These are phyloP conservation scores for Scatophagus argus DNA, from an alignment of 2,113 vertebrate genomes.

Conservation along the genomic window DNA sequence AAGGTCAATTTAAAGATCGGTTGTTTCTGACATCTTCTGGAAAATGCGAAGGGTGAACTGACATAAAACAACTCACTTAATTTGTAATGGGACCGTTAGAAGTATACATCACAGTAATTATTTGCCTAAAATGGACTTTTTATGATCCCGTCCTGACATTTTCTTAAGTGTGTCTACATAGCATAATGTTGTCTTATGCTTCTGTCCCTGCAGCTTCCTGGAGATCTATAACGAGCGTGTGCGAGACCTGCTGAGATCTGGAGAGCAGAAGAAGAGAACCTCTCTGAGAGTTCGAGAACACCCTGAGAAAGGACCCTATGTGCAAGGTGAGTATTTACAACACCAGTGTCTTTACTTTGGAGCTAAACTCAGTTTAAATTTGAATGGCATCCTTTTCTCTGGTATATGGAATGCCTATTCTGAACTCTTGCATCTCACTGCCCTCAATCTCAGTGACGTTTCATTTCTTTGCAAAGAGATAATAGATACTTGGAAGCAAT, in stretches of 20 bases:
- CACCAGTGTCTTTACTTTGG: background rate
- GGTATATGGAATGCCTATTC: background rate
- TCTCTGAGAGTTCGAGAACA: constrained; percentile 85
- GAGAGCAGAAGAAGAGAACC: constrained; percentile 88
- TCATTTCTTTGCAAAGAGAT: background rate
- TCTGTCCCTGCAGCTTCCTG: constrained; percentile 87
- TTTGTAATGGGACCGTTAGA: background rate
- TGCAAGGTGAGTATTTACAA: constrained; percentile 88
- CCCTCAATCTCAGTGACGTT: background rate
- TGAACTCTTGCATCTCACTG: background rate
- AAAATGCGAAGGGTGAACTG: background rate
- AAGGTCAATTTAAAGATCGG: background rate
- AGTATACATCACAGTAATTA: background rate
- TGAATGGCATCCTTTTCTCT: too few relatives aligned
- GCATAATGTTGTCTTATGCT: background rate
- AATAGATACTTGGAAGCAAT: background rate
- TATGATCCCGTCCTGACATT: background rate
- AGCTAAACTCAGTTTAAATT: background rate
- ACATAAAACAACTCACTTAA: background rate
- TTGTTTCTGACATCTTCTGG: background rate
- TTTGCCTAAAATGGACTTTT: background rate
- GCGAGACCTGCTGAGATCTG: constrained; percentile 88
- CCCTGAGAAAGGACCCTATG: constrained; percentile 95
- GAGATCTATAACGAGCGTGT: constrained; percentile 99
- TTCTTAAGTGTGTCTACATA: background rate